phyloP scores from a whole-genome alignment of 1,140 invertebrate genomes.

The Danaus plexippus region DNA sequence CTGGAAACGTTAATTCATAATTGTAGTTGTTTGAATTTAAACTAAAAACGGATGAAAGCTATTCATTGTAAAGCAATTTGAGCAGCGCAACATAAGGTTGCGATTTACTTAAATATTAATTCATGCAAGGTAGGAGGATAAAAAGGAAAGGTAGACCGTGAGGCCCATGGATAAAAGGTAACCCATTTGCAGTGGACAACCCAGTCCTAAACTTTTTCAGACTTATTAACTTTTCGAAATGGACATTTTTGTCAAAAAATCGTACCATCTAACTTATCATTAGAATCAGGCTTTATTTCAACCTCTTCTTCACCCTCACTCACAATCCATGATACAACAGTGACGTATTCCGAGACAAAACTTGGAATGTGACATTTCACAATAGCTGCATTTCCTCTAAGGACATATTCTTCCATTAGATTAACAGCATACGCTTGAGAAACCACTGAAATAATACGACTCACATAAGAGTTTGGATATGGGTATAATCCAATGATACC shows the following conservation, averaged over 20 bases:
- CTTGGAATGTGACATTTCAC: slow-evolving; percentile 94
- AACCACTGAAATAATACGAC: slow-evolving; percentile 82
- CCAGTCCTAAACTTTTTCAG: slow-evolving; percentile 30
- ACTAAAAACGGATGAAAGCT: slow-evolving; percentile 10
- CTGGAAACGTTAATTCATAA: slow-evolving; percentile 66
- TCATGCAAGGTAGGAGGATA: slow-evolving; percentile 68
- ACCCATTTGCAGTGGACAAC: slow-evolving; percentile 34
- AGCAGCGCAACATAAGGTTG: slow-evolving; percentile 53
- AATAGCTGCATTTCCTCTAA: slow-evolving; percentile 90
- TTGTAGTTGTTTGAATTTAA: slow-evolving; percentile 11
- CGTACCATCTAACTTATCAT: slow-evolving; percentile 78
- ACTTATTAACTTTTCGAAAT: slow-evolving; percentile 13
- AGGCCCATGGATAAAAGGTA: slow-evolving; percentile 71
- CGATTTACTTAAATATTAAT: slow-evolving; percentile 57
- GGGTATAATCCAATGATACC: too few relatives aligned
- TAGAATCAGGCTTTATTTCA: slow-evolving; percentile 73
- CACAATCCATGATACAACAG: slow-evolving; percentile 87
- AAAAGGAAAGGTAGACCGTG: slow-evolving; percentile 71
- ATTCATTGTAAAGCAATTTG: slow-evolving; percentile 19
- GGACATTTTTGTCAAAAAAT: slow-evolving; percentile 20
- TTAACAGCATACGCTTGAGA: slow-evolving; percentile 90
- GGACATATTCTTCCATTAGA: slow-evolving; percentile 91
- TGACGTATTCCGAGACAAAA: slow-evolving; percentile 91
- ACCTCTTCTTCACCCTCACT: slow-evolving; percentile 72
- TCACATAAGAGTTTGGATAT: slow-evolving; percentile 16